These are phyloP conservation scores for Spermophilus dauricus DNA, from an alignment of 2,113 vertebrate species.

Conservation along the genomic window DNA sequence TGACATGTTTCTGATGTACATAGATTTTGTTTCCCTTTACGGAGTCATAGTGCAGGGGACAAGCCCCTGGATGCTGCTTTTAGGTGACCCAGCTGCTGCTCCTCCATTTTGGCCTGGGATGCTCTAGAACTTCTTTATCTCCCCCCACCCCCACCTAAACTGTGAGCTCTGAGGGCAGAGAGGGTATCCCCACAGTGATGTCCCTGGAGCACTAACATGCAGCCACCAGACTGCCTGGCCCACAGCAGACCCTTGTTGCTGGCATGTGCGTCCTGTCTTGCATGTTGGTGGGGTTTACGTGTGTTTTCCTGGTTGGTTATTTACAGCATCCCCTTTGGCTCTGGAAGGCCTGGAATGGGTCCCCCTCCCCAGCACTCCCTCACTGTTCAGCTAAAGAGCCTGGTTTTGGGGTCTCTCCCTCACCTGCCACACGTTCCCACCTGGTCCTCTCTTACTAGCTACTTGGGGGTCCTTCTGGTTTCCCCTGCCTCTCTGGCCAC, in stretches of 20 bases:
- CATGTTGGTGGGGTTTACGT: background rate
- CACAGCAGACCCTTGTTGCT: background rate
- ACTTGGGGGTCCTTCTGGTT: background rate
- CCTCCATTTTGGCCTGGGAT: background rate
- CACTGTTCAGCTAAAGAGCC: background rate
- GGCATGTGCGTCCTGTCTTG: background rate
- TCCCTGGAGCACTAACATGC: background rate
- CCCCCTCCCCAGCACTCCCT: background rate
- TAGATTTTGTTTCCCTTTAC: background rate
- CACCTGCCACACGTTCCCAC: background rate
- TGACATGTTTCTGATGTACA: too few species aligned
- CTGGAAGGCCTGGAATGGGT: background rate
- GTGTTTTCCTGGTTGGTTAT: background rate
- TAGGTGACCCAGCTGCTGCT: background rate
- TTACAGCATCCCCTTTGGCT: background rate
- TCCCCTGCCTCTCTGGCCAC: background rate
- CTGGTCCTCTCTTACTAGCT: background rate
- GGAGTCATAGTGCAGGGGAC: background rate
- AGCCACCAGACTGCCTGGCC: background rate
- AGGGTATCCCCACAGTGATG: background rate
- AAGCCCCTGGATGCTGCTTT: background rate
- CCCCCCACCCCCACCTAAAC: background rate
- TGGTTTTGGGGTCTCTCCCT: background rate
- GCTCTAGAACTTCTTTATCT: too few species aligned
- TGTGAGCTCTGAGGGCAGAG: accelerated